A percentile compares a stretch with the other conserved stretches of the same genome.
phyloP scores from a whole-genome alignment of 2,797 vertebrate species.

The Ambastaia sidthimunki region DNA sequence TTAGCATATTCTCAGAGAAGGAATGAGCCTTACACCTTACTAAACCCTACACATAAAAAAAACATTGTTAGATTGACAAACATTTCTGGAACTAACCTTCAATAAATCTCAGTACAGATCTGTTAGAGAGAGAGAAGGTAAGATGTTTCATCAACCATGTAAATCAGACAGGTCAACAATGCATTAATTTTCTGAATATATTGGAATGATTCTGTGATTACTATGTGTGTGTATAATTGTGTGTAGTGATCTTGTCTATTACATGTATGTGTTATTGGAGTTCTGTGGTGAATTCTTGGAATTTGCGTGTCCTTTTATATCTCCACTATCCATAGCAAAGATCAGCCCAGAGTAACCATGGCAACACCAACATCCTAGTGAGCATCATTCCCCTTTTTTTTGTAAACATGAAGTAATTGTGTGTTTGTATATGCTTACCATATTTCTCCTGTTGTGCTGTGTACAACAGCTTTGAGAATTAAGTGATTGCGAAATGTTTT shows the following conservation, averaged over 20 bases:
- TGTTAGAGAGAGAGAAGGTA: no score
- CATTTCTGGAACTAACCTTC: not conserved
- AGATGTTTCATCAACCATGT: no score
- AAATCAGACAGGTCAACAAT: not conserved
- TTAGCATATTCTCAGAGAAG: no score
- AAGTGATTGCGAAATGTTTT: not conserved
- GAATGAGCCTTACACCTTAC: no score
- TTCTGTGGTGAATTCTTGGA: conserved; percentile 26
- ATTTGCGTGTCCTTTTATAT: conserved; percentile 8
- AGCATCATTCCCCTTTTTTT: conserved; percentile 55
- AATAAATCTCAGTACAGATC: not conserved
- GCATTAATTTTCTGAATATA: not conserved
- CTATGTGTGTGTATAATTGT: conserved; percentile 1
- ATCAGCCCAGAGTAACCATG: conserved; percentile 61
- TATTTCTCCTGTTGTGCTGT: not conserved
- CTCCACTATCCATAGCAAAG: conserved; percentile 47
- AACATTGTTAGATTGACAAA: not conserved
- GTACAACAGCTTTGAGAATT: not conserved
- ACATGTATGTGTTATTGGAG: conserved; percentile 1
- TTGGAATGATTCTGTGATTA: not conserved
- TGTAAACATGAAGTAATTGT: conserved; percentile 27
- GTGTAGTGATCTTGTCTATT: not conserved
- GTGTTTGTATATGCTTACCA: conserved; percentile 13
- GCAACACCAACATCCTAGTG: conserved; percentile 63
- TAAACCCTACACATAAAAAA: no score